Percentiles rank a stretch among this genome's conserved stretches.
phyloP scores from a whole-genome alignment of 35 echinoderm and acorn worm genomes.

The Anneissia japonica region DNA sequence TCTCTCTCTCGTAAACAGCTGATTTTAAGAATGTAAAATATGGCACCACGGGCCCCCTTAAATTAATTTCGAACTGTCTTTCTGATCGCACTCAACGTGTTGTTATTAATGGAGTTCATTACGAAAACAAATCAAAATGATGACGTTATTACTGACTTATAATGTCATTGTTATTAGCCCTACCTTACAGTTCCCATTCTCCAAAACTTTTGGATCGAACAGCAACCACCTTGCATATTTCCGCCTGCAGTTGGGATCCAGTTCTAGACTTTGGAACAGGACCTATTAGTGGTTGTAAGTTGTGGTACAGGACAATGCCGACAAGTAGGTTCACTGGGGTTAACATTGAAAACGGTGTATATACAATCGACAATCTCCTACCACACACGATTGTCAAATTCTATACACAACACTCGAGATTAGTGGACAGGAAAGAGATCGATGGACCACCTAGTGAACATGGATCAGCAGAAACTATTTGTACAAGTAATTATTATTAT shows the following conservation, averaged over 20 bases:
- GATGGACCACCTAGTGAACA: neutral
- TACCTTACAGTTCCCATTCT: neutral
- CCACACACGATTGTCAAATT: neutral
- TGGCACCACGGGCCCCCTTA: too few relatives aligned
- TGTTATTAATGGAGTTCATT: too few relatives aligned
- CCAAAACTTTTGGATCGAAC: neutral
- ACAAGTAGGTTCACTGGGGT: neutral
- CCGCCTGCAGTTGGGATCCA: neutral
- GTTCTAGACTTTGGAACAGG: neutral
- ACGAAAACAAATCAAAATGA: too few relatives aligned
- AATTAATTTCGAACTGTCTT: too few relatives aligned
- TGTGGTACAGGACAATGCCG: neutral
- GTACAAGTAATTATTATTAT: neutral
- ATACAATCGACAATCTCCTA: neutral
- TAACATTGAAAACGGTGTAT: too few relatives aligned
- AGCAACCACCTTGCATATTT: neutral
- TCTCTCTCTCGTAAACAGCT: too few relatives aligned
- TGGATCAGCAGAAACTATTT: neutral
- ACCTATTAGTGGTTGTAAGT: neutral
- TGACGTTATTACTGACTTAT: too few relatives aligned
- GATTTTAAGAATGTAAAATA: too few relatives aligned
- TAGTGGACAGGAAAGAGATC: neutral
- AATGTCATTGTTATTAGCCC: too few relatives aligned
- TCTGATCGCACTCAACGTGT: too few relatives aligned
- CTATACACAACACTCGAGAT: neutral